Base-by-base conservation (phyloP, 2,113 vertebrate species). In the Archocentrus centrarchus region DNA sequence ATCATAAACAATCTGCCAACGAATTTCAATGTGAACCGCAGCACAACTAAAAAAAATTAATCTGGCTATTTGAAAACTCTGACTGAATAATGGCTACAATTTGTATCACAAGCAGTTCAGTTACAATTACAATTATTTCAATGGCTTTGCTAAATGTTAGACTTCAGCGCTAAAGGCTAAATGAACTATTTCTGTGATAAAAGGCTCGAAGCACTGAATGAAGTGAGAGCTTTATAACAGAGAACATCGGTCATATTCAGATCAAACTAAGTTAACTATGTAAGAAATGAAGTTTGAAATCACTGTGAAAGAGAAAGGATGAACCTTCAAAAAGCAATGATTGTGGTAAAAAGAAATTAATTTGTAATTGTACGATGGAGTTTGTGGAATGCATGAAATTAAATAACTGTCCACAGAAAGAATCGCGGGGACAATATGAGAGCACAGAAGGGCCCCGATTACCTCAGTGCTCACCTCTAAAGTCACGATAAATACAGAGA, bases 261-360 rank as follows among this genome's bases (percentile, higher is more conserved):
- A 95, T 95, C 94, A 93, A 94, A 96, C 94, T 50, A 32, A 58
- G 59, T 73, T 58, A 73, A 73, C 68, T 47, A 32, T 80, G 8
- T 57, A 75, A 62, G 63, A 75, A 63, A 95, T 94, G 93, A 95
- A 95, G 94, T 96, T 96, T 94, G 94, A 96, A 95, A 96, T 96
- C 95, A 94, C 94, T 95, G 95, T 95, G 95, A 95, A 94, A 95
- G 94, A 93, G 95, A 97, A 93, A 93, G 86, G 95, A 96, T 95
- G 95, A 97, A 97, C 97, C 96, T 97, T 97, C 96, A 93, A 96
- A 96, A 95, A 96, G 95, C 95, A 96, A 94, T 96, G 96, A 96
- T 96, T 95, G 95, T 39, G 59, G 92, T 94, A 95, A 90, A 91
- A 82, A 88, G 80, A 89, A 93, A 90, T 94, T 83, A 88, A 94